phyloP scores from a whole-genome alignment of 2,888 invertebrate genomes.

The Leucozona laternaria region DNA sequence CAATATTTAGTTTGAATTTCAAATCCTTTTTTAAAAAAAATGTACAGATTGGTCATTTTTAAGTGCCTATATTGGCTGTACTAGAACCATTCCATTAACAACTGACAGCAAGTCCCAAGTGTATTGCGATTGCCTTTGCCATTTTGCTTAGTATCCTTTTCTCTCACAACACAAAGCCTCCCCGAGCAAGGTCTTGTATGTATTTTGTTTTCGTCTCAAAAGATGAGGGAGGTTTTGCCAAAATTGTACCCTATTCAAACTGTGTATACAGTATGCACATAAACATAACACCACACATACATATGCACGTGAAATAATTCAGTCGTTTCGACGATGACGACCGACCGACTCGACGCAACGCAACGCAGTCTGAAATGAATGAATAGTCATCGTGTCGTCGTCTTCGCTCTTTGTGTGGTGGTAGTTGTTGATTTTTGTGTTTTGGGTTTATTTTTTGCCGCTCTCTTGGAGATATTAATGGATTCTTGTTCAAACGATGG shows the following conservation, averaged over 20 bases:
- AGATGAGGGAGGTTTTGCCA: conserved; percentile 43
- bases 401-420: conserved; percentile 21
- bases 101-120: neutral
- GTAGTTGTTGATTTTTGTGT: conserved; percentile 33
- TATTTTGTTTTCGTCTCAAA: conserved; percentile 35
- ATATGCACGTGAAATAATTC: conserved; percentile 51
- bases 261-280: neutral
- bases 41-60: too few relatives aligned
- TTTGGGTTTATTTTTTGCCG: conserved; percentile 26
- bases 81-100: neutral
- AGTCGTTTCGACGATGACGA: conserved; percentile 33
- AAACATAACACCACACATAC: conserved; percentile 2
- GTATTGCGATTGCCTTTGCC: too few relatives aligned
- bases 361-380: conserved; percentile 46
- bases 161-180: neutral
- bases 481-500: conserved; percentile 9
- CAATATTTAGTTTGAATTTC: too few relatives aligned
- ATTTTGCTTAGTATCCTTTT: conserved; percentile 25
- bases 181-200: conserved; percentile 2
- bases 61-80: too few relatives aligned
- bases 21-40: too few relatives aligned
- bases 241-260: conserved; percentile 29
- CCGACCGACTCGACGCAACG: neutral
- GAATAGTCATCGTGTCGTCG: conserved; percentile 43
- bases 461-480: conserved; percentile 62